Evolutionary conservation across 2,888 invertebrate genomes (phyloP), one percentile per base, ranked within the genome.

Genomic region (Cantharis rustica): DNA sequence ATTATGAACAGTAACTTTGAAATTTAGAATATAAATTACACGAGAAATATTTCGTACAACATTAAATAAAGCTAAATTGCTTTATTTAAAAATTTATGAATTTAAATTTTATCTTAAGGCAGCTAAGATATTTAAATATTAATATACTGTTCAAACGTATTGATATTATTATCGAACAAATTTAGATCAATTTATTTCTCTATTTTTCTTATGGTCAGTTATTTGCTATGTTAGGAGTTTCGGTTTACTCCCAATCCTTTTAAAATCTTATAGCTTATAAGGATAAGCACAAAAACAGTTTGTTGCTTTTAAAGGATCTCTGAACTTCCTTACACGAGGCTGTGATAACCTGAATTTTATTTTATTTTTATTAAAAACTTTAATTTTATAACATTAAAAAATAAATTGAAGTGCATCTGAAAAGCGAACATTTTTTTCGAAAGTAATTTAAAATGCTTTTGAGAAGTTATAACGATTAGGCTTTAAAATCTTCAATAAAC

Each of bases 221-320:
- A 10, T 61, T 70, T 62, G 69, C 27, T 69, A 68, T 72, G 63
- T 64, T 66, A 71, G 63, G 68, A 71, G 71, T 73, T 73, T 73
- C 71, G 68, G 68, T 69, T 77, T 71, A 20, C 71, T 31, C 69
- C 4, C 68, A 76, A 77, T 71, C 76, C 69, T 47, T 62, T 61
- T 31, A 68, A 68, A 75, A 75, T 31, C 75, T 31, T 17, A 64
- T 13, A 70, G 76, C 76, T 76, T 76, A 76, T 27, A 69, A 23
- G 77, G 77, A 77, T 77, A 74, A 77, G 71, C 68, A 63, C 73
- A 71, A 69, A 76, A 64, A 69, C 77, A 71, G 77, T 70, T 71
- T 73, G 75, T 69, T 71, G 71, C 71, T 71, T 77, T 70, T 69
- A 68, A 70, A 76, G 47, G 62, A 74, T 74, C 71, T 68, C 68